Percentiles rank a stretch among this genome's conserved stretches.
These are phyloP conservation scores for Clarias gariepinus DNA, from an alignment of 2,113 vertebrate genomes.

Conservation along the genomic window DNA sequence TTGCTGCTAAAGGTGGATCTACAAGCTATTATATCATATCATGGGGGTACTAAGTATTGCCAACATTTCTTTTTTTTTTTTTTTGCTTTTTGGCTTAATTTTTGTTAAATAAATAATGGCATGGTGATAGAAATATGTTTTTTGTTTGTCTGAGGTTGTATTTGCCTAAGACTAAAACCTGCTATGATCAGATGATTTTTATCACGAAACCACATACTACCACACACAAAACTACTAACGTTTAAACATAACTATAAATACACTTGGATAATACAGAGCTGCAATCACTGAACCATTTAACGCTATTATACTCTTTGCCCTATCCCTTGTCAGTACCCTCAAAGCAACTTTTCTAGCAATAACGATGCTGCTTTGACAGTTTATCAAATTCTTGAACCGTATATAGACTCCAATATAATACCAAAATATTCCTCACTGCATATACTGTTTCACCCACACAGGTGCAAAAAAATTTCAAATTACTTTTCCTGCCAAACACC, in stretches of 20 bases:
- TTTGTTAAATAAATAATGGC: too few relatives aligned
- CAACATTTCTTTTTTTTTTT: too few relatives aligned
- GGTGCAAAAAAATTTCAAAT: not conserved
- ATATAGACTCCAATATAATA: not conserved
- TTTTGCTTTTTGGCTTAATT: too few relatives aligned
- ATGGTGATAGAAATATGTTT: too few relatives aligned
- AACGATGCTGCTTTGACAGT: not conserved
- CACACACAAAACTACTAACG: too few relatives aligned
- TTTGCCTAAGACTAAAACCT: too few relatives aligned
- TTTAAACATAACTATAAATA: not conserved
- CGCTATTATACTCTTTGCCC: not conserved
- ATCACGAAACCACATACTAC: too few relatives aligned
- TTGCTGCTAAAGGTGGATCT: too few relatives aligned
- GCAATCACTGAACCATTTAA: not conserved
- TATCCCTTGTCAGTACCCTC: not conserved
- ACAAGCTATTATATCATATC: too few relatives aligned
- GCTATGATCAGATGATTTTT: too few relatives aligned
- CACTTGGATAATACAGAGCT: not conserved
- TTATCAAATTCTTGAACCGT: slow-evolving; percentile 3
- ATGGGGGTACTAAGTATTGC: too few relatives aligned
- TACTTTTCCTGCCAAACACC: not conserved
- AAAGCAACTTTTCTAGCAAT: not conserved
- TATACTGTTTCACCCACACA: slow-evolving; percentile 7
- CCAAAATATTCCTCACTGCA: slow-evolving; percentile 10
- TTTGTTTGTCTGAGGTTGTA: too few relatives aligned